Evolutionary conservation across 2,797 vertebrate species (phyloP).

Genomic region (Hoplostethus mediterraneus): DNA sequence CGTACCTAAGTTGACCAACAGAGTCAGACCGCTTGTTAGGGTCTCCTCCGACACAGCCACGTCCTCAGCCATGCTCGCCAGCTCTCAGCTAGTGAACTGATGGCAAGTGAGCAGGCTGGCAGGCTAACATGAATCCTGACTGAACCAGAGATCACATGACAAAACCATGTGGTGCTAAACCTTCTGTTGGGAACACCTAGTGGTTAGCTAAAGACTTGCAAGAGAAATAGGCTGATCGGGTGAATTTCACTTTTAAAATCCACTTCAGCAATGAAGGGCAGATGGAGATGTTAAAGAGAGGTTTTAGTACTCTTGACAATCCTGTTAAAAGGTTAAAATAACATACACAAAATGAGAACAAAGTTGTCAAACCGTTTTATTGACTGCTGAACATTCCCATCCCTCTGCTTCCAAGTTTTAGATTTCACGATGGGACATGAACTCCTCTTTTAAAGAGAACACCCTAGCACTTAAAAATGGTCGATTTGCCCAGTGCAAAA

Average conservation of each 20-base stretch:
- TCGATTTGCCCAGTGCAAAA: slow-evolving; percentile 32
- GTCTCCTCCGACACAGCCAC: slow-evolving; percentile 45
- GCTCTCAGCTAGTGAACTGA: neutral
- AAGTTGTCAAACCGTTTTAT: slow-evolving; percentile 72
- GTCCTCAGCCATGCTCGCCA: slow-evolving; percentile 51
- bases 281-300: too few species aligned
- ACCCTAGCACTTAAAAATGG: slow-evolving; percentile 33
- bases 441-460: slow-evolving; percentile 29
- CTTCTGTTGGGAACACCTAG: neutral
- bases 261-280: too few species aligned
- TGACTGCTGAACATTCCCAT: slow-evolving; percentile 66
- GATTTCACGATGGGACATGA: slow-evolving; percentile 38
- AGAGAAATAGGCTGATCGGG: neutral
- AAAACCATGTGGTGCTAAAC: neutral
- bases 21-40: slow-evolving; percentile 24
- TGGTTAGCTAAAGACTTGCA: neutral
- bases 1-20: slow-evolving; percentile 53
- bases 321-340: neutral
- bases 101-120: accelerated
- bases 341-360: neutral
- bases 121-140: neutral
- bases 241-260: too few species aligned
- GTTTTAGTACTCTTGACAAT: neutral
- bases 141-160: slow-evolving; percentile 22
- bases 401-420: slow-evolving; percentile 58